A percentile compares a stretch with the other conserved stretches of the same genome.
phyloP scores from a whole-genome alignment of 2,888 invertebrate genomes.

The Neoitamus cyanurus region DNA sequence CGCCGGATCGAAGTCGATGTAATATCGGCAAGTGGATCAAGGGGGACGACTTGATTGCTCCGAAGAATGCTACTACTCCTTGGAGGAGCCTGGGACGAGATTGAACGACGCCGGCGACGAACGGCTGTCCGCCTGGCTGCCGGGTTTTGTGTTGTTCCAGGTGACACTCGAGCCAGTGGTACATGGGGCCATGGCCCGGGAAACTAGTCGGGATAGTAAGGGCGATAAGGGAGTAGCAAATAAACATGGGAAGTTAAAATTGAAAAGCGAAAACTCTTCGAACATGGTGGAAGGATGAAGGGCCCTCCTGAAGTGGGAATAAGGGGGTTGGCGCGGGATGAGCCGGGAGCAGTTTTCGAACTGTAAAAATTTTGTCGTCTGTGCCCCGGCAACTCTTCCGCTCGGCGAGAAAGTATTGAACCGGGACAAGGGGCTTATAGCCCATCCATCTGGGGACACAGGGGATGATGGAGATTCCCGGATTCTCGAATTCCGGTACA shows the following conservation, averaged over 20 bases:
- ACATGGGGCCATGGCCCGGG: neutral
- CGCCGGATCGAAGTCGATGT: neutral
- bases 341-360: neutral
- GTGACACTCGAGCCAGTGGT: neutral
- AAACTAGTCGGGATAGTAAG: neutral
- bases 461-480: neutral
- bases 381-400: neutral
- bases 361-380: constrained; percentile 35
- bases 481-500: neutral
- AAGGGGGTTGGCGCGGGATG: neutral
- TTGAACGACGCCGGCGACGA: neutral
- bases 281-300: neutral
- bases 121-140: neutral
- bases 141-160: neutral
- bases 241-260: constrained; percentile 31
- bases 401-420: neutral
- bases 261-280: constrained; percentile 7
- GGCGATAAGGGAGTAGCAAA: neutral
- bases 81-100: neutral
- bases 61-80: neutral
- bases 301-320: neutral
- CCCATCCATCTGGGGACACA: neutral
- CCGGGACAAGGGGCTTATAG: neutral
- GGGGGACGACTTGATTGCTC: constrained; percentile 15
- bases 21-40: constrained; percentile 20